A percentile compares a stretch with the other conserved stretches of the same genome.
Evolutionary conservation across 1,140 invertebrate genomes (phyloP).

Genomic region (Gonioctena quinquepunctata): DNA sequence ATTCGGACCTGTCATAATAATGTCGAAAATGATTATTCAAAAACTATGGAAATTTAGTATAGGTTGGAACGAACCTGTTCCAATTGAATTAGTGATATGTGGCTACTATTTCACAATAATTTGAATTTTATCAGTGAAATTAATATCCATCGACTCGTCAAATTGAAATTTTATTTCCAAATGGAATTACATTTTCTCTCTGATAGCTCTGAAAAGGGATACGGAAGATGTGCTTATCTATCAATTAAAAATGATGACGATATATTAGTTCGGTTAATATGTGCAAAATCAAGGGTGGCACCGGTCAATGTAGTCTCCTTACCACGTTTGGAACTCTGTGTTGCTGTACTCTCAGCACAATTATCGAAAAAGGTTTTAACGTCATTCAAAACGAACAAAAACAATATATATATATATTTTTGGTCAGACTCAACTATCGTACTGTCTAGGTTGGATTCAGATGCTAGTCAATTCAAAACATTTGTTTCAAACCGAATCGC

Average conservation of each 20-base stretch:
- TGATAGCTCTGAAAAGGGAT: constrained; percentile 48
- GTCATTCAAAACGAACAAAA: constrained; percentile 11
- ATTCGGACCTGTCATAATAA: constrained; percentile 53
- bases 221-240: constrained; percentile 44
- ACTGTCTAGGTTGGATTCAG: constrained; percentile 38
- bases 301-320: constrained; percentile 46
- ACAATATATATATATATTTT: constrained; percentile 33
- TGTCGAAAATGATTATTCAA: constrained; percentile 58
- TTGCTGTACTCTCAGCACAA: constrained; percentile 29
- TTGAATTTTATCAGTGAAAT: constrained; percentile 10
- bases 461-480: constrained; percentile 35
- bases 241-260: constrained; percentile 21
- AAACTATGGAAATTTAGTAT: constrained; percentile 47
- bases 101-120: constrained; percentile 12
- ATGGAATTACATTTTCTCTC: constrained; percentile 43
- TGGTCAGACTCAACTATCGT: constrained; percentile 56
- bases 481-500: constrained; percentile 51
- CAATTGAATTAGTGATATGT: constrained; percentile 10
- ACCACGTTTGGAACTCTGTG: constrained; percentile 40
- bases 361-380: constrained; percentile 22
- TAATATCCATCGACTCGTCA: background rate
- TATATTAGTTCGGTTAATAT: constrained; percentile 30
- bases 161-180: background rate
- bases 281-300: constrained; percentile 43
- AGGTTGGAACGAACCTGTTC: constrained; percentile 26